Conservation (phyloP, 2,113 vertebrate species). For the Nycticebus coucang region DNA sequence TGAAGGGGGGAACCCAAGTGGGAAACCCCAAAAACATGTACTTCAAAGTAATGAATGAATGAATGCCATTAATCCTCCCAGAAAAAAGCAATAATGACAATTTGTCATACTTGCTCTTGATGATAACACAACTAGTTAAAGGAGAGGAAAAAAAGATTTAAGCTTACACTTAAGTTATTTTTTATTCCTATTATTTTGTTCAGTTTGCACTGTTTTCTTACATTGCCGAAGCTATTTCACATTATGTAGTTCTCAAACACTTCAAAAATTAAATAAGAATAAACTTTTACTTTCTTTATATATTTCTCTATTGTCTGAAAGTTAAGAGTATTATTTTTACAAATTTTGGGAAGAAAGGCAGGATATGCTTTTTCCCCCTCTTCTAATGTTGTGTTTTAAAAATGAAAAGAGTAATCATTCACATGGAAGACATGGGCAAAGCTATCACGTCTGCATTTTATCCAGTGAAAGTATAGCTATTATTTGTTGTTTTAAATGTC, state of each 20-base stretch:
- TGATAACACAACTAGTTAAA: not conserved
- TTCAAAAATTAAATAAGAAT: conserved; percentile 32
- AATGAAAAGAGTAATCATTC: conserved; percentile 4
- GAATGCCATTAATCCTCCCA: not conserved
- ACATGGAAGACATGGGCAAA: conserved; percentile 29
- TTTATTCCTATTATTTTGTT: conserved; percentile 21
- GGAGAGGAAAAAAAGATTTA: not conserved
- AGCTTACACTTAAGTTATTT: not conserved
- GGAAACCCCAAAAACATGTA: not conserved
- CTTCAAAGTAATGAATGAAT: not conserved
- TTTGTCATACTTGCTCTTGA: not conserved
- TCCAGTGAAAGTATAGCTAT: not conserved
- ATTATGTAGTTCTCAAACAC: not conserved
- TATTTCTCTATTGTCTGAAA: not conserved
- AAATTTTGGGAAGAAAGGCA: conserved; percentile 13
- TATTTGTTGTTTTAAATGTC: not conserved
- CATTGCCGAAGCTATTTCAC: not conserved
- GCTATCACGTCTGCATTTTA: not conserved
- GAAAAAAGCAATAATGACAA: not conserved
- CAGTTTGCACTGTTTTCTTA: conserved; percentile 20
- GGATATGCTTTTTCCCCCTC: not conserved
- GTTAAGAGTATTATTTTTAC: not conserved
- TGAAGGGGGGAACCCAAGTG: too few relatives aligned
- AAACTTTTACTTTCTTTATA: not conserved
- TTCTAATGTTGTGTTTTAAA: conserved; percentile 12